Conservation (phyloP, 2,888 invertebrate species). For the Hemicrepidius hirtus region DNA sequence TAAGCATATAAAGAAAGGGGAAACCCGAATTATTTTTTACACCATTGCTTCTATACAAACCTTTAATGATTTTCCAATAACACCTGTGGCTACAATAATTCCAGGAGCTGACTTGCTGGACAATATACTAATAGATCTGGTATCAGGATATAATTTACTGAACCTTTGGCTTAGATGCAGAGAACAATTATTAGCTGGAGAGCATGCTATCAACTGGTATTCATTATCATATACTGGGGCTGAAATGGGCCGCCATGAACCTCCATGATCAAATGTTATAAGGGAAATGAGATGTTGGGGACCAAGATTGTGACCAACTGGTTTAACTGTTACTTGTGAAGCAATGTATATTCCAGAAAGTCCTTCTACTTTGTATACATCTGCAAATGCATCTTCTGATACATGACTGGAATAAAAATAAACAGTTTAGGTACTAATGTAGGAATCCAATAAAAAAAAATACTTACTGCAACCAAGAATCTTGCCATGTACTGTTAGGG, state of each 20-base stretch:
- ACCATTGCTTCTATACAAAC: too few relatives aligned
- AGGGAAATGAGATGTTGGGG: slow-evolving; percentile 86
- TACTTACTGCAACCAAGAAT: slow-evolving; percentile 88
- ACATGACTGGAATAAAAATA: slow-evolving; percentile 78
- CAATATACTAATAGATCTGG: slow-evolving; percentile 87
- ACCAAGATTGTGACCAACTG: slow-evolving; percentile 75
- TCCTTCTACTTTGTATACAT: slow-evolving; percentile 91
- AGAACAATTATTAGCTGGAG: slow-evolving; percentile 82
- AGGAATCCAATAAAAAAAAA: neutral
- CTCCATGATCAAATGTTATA: slow-evolving; percentile 92
- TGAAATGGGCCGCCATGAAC: slow-evolving; percentile 84
- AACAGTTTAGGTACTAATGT: too few relatives aligned
- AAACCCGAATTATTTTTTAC: too few relatives aligned
- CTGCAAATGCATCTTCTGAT: slow-evolving; percentile 88
- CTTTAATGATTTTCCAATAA: slow-evolving; percentile 84
- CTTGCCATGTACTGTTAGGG: slow-evolving; percentile 86
- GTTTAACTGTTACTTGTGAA: slow-evolving; percentile 80
- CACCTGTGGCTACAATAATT: slow-evolving; percentile 90
- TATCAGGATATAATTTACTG: slow-evolving; percentile 87
- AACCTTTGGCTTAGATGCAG: slow-evolving; percentile 92
- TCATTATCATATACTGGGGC: slow-evolving; percentile 82
- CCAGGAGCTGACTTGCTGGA: slow-evolving; percentile 92
- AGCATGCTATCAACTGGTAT: slow-evolving; percentile 81
- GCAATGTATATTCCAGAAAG: slow-evolving; percentile 93
- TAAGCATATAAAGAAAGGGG: too few relatives aligned